Evolutionary conservation across 1,140 invertebrate species (phyloP), one percentile per base, ranked within the genome.

Genomic region (Mesaphorura yosii): DNA sequence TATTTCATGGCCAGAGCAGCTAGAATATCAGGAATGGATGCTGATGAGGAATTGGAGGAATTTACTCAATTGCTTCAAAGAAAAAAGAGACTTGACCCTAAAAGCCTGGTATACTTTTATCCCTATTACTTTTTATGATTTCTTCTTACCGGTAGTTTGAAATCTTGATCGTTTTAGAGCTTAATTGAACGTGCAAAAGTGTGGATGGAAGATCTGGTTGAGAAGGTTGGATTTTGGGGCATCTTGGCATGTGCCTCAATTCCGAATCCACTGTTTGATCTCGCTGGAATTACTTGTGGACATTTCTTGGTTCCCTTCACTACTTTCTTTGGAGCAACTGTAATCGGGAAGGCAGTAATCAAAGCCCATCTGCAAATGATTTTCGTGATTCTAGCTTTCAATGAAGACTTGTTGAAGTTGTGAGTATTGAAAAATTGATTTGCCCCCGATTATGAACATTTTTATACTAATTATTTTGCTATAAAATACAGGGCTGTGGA

Each of bases 311-410:
- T 99, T 65, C 94, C 95, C 29, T 99, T 99, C 73, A 97, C 92
- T 90, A 98, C 94, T 25, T 99, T 99, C 74, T 99, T 99, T 70
- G 94, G 94, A 29, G 96, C 96, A 47, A 99, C 95, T 1, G 73
- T 99, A 0, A 84, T 99, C 54, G 96, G 94, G 39, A 99, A 99
- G 73, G 96, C 96, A 38, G 76, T 99, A 39, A 84, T 99, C 59
- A 99, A 99, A 75, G 96, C 97, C 88, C 92, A 96, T 69, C 88
- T 99, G 66, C 96, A 99, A 76, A 91, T 93, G 73, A 73, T 97
- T 65, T 95, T 96, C 72, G 93, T 99, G 23, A 98, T 99, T 48
- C 83, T 98, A 65, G 85, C 90, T 58, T 99, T 96, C 72, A 93
- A 91, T 70, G 88, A 94, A 69, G 78, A 83, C 59, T 76, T 94